Base-by-base conservation (phyloP, 2,888 invertebrate species). In the Eurois occulta region DNA sequence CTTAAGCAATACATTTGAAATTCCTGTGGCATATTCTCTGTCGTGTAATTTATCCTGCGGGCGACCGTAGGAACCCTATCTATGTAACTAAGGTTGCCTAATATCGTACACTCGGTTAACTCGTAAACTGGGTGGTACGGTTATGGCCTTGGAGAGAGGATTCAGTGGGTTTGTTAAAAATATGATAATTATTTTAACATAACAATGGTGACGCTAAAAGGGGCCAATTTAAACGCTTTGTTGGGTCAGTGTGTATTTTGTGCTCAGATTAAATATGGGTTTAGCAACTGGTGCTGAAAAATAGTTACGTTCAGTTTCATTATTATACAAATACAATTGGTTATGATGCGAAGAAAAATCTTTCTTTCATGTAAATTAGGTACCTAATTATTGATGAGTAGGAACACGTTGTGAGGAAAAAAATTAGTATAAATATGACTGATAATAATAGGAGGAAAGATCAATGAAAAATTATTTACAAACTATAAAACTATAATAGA, bases 21-120 rank as follows among this genome's bases (percentile, higher is more conserved):
- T 68, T 86, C 43, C 41, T n/a, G 38, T 80, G 69, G 66, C 60
- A 65, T 35, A 65, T 41, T 35, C 8, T 18, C 28, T 38, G 64
- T 75, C 68, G 3, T 79, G 68, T 75, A 87, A 77, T 79, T 87
- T 78, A 86, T 78, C 73, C 78, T 85, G 80, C 74, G 81, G 80
- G 66, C 35, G 68, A 71, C 86, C 72, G 73, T 78, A 76, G 80
- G 71, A 67, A 65, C 35, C 38, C 75, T 84, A 77, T 70, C 75
- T 84, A 77, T 70, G 75, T 83, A 73, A 87, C 77, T 77, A 80
- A 80, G 88, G 80, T 68, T 86, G 75, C 78, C 76, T 86, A 86
- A 83, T 83, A 81, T 84, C 71, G 67, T 74, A 78, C 75, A 77
- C 80, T 86, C 77, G 72, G 83, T 79, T 87, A 75, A 69, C 77